Evolutionary conservation across 2,888 invertebrate genomes (phyloP), one percentile per base, ranked within the genome.

Genomic region (Metacarcinus magister): DNA sequence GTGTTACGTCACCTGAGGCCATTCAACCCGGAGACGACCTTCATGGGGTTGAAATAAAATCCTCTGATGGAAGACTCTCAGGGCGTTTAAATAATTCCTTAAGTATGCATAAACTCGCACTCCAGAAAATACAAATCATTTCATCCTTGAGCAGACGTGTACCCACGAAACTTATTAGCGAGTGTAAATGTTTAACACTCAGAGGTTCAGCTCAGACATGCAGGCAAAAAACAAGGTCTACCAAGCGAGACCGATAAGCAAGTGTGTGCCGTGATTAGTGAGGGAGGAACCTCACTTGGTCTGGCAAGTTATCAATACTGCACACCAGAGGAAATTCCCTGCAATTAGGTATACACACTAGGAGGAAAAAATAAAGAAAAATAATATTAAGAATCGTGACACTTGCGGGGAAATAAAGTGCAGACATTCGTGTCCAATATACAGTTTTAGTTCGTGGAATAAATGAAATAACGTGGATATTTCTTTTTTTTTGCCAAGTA

Each of bases 231-330:
- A 39, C 87, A 39, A 87, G 39, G 19, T 16, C 87, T 19, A 32
- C 87, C 87, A 87, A 39, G 87, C 87, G 87, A 87, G 39, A 87
- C 87, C 19, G 87, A 87, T 87, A 87, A 32, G 87, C 87, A 87
- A 87, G 87, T 39, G n/a, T 39, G n/a, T 39, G 87, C 39, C 32
- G 32, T 87, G 87, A 87, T 87, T 87, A 87, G 32, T 10, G 10
- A 87, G 87, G 87, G 87, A 87, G 87, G 87, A 87, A 39, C 87
- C 87, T 32, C 39, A 39, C 39, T 87, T 39, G 87, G 87, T 39
- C n/a, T 13, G 39, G 39, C 39, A 32, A 87, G 13, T 87, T 87
- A 87, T 87, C 87, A 87, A 87, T 87, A 87, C 87, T 87, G 87
- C 87, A 87, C 87, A 39, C 39, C 87, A 19, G 16, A 39, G 39